Conservation (phyloP, 2,888 invertebrate genomes). For the Tetrapedia diversipes region DNA sequence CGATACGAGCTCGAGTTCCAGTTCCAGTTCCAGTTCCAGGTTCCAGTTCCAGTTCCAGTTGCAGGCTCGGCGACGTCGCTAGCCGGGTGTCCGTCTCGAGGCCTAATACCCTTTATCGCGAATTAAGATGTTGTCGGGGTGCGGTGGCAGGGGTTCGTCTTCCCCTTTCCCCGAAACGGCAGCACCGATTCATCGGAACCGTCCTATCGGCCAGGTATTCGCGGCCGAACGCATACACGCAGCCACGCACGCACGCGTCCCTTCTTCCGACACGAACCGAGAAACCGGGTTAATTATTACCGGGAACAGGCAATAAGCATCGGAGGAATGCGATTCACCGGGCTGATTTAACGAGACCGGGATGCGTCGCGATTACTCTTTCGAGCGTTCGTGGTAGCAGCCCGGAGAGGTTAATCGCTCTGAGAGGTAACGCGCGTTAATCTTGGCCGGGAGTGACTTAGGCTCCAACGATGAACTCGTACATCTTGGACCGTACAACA, state of each 20-base stretch:
- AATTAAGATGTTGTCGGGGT: constrained; percentile 77
- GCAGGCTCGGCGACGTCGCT: constrained; percentile 45
- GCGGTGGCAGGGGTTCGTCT: constrained; percentile 44
- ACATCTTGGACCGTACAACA: too few species aligned
- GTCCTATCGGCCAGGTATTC: constrained; percentile 45
- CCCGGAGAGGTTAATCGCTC: too few species aligned
- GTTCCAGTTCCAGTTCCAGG: constrained; percentile 46
- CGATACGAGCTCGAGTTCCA: constrained; percentile 53
- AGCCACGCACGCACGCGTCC: constrained; percentile 4
- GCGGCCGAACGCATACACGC: neutral
- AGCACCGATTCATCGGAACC: constrained; percentile 47
- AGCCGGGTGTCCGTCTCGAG: constrained; percentile 68
- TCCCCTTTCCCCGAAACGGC: constrained; percentile 66
- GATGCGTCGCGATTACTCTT: constrained; percentile 64
- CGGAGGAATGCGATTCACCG: constrained; percentile 63
- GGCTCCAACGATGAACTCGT: too few species aligned
- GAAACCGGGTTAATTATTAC: constrained; percentile 69
- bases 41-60: constrained; percentile 61
- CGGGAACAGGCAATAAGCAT: constrained; percentile 75
- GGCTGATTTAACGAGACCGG: constrained; percentile 76
- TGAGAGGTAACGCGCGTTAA: too few species aligned
- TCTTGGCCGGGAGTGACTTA: too few species aligned
- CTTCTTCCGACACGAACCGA: constrained; percentile 71
- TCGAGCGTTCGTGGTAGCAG: constrained; percentile 1
- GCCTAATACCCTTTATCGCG: constrained; percentile 79